Percentiles rank a stretch among this genome's conserved stretches.
phyloP scores from a whole-genome alignment of 2,888 invertebrate species.

The Galeruca laticollis region DNA sequence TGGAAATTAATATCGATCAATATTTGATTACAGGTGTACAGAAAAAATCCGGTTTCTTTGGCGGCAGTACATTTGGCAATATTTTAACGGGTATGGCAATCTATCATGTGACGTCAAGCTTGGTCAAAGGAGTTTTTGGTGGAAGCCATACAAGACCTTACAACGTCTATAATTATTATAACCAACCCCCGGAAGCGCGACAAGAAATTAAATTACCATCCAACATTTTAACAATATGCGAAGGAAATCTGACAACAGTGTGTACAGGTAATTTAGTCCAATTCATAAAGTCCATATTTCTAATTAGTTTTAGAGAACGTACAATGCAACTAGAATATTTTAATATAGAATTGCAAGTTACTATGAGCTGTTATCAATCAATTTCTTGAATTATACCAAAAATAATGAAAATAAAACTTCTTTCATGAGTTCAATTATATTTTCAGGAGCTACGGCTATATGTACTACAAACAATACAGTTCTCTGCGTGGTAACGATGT shows the following conservation, averaged over 20 bases:
- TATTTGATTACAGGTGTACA: constrained; percentile 31
- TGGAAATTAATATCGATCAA: too few relatives aligned
- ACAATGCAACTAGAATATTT: too few relatives aligned
- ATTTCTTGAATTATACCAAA: neutral
- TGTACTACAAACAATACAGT: constrained; percentile 61
- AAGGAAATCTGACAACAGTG: constrained; percentile 58
- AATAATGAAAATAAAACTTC: neutral
- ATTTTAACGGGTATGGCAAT: constrained; percentile 60
- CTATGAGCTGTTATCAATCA: too few relatives aligned
- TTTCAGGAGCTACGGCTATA: constrained; percentile 55
- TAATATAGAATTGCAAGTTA: neutral
- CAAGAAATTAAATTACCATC: constrained; percentile 60
- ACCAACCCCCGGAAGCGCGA: constrained; percentile 56
- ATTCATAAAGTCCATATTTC: too few relatives aligned
- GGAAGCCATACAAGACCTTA: constrained; percentile 50
- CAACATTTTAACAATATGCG: constrained; percentile 59
- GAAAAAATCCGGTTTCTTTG: constrained; percentile 55
- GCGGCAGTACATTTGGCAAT: constrained; percentile 57
- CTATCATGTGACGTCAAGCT: constrained; percentile 55
- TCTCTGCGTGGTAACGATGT: constrained; percentile 59
- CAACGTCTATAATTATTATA: constrained; percentile 62
- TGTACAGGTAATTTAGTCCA: constrained; percentile 54
- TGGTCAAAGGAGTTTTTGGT: constrained; percentile 43
- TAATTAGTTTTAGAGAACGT: too few relatives aligned
- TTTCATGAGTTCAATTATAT: neutral